Evolutionary conservation across 2,113 vertebrate species (phyloP).

Genomic region (Bombycilla garrulus): DNA sequence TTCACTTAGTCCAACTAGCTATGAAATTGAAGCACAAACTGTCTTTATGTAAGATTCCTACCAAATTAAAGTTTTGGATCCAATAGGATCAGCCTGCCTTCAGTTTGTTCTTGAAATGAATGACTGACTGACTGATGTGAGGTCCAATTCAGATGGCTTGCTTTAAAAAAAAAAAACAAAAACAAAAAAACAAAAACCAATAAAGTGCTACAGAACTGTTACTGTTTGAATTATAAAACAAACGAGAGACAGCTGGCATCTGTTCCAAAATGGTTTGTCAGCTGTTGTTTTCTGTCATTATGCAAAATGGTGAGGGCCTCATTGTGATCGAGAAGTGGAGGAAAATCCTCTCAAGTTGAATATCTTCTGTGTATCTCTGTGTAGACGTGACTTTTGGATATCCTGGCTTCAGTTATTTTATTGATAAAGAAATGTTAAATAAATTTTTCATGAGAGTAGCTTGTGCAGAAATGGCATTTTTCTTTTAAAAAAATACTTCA

Average conservation of each 20-base stretch:
- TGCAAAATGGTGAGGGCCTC: slow-evolving; percentile 69
- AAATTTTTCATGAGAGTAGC: slow-evolving; percentile 47
- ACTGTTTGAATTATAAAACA: slow-evolving; percentile 70
- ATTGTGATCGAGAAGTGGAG: slow-evolving; percentile 55
- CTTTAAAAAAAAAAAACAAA: slow-evolving; percentile 31
- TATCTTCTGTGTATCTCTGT: slow-evolving; percentile 48
- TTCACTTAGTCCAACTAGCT: slow-evolving; percentile 71
- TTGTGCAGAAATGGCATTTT: slow-evolving; percentile 40
- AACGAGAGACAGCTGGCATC: slow-evolving; percentile 72
- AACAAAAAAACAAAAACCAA: not conserved
- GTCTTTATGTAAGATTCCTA: slow-evolving; percentile 67
- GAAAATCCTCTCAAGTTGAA: slow-evolving; percentile 40
- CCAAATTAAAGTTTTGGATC: slow-evolving; percentile 46
- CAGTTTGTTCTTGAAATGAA: slow-evolving; percentile 38
- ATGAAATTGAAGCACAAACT: slow-evolving; percentile 64
- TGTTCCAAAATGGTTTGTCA: slow-evolving; percentile 70
- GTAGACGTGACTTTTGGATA: slow-evolving; percentile 27
- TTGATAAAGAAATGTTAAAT: slow-evolving; percentile 43
- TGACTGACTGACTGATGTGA: not conserved
- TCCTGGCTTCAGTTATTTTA: slow-evolving; percentile 57
- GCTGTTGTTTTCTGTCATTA: slow-evolving; percentile 78
- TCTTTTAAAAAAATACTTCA: not conserved
- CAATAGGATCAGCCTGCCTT: slow-evolving; percentile 56
- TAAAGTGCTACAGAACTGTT: slow-evolving; percentile 66
- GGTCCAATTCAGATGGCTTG: slow-evolving; percentile 57